Percentiles rank a stretch among this genome's conserved stretches.
phyloP scores from a whole-genome alignment of 2,113 vertebrate species.

The Phalacrocorax carbo region DNA sequence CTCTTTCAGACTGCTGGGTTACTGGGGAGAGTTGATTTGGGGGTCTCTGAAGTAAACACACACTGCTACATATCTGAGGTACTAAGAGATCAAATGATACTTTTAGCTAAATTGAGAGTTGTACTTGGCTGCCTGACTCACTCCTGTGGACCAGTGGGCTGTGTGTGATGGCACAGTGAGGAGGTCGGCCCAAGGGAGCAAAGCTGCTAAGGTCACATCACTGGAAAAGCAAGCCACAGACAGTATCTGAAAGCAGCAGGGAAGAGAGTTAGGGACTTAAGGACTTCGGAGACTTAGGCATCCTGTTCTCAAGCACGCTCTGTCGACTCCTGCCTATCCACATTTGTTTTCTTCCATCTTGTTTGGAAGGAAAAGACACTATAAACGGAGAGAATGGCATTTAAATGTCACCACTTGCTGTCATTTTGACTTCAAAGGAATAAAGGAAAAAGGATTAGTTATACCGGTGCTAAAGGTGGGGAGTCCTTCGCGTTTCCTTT shows the following conservation, averaged over 20 bases:
- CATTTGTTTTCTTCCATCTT: neutral
- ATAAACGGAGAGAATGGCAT: neutral
- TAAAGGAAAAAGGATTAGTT: neutral
- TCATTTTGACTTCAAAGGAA: neutral
- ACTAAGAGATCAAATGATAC: neutral
- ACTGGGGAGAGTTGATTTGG: neutral
- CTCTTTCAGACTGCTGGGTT: neutral
- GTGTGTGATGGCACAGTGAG: neutral
- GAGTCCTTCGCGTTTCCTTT: neutral
- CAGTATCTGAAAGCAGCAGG: neutral
- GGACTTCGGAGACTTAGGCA: neutral
- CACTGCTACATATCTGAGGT: neutral
- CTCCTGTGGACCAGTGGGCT: neutral
- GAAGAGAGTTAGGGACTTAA: neutral
- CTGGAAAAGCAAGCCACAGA: neutral
- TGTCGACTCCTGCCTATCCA: neutral
- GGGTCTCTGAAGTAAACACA: constrained; percentile 13
- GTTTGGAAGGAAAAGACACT: neutral
- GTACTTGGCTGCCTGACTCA: neutral
- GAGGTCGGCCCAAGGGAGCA: neutral
- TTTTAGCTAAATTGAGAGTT: neutral
- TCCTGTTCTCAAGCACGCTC: neutral
- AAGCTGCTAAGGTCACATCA: neutral
- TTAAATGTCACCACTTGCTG: neutral
- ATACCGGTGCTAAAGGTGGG: neutral